Evolutionary conservation across 2,113 vertebrate genomes (phyloP), one percentile per base, ranked within the genome.

Genomic region (Mohoua ochrocephala): DNA sequence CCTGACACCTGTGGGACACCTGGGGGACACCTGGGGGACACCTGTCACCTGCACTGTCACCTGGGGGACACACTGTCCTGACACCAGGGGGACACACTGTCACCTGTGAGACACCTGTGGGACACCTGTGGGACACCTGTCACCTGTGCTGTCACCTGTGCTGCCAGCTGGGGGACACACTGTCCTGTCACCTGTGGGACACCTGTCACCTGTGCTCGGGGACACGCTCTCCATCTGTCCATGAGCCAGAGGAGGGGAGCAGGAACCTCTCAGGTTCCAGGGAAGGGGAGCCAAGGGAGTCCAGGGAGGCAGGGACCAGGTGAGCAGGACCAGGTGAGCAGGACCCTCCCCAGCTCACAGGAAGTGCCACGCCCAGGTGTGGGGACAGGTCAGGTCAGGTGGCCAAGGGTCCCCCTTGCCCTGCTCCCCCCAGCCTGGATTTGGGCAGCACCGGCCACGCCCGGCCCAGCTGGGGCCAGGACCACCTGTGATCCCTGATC

Each of bases 401-500:
- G 53, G 19, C 24, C 41, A 31, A 31, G 41, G 41, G 41, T 7
- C 20, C 9, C 44, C 59, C 52, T 39, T 8, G 28, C 23, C 42
- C 64, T 27, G 13, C 52, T 56, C 13, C 13, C n/a, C 17, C 42
- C 64, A 31, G 52, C n/a, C 63, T 3, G 4, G 60, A 35, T 44
- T 54, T 35, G 76, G 39, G 49, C 61, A 54, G 60, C 20, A 44
- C 8, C 6, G 9, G 76, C 75, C 77, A 45, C 1, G 0, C 33
- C 49, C 15, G 0, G 31, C 31, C 23, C 3, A 0, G 61, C 41
- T 23, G 23, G 54, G 28, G 3, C 35, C 61, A 50, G 54, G 30
- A 15, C 9, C 65, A 35, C 37, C 79, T 11, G 30, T 1, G 3
- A 18, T 0, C 30, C 45, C 67, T 15, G 10, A 35, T 3, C 20